Evolutionary conservation across 1,140 invertebrate species (phyloP).

Genomic region (Drosophila auraria): DNA sequence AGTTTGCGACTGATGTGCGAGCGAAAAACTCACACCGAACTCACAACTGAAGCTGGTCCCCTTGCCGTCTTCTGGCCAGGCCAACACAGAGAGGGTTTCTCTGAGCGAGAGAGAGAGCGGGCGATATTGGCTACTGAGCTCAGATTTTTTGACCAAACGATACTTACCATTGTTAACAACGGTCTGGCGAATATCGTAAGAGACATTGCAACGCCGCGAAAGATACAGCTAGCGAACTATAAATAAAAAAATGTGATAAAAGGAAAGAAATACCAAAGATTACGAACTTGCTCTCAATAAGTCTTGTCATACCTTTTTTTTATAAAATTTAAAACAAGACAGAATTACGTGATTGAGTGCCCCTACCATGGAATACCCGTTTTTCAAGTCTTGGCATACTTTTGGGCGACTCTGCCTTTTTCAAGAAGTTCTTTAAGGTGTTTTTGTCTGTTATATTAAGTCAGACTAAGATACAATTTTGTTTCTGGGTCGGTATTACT

Average conservation of each 20-base stretch:
- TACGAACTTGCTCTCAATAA: too few relatives aligned
- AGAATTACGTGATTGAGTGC: background rate
- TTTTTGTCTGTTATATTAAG: background rate
- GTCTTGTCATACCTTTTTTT: background rate
- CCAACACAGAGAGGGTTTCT: slow-evolving; percentile 22
- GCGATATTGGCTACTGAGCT: slow-evolving; percentile 16
- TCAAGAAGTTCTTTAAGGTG: background rate
- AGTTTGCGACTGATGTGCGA: slow-evolving; percentile 71
- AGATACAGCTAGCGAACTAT: background rate
- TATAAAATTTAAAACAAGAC: background rate
- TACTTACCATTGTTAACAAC: background rate
- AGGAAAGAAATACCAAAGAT: background rate
- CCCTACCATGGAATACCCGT: background rate
- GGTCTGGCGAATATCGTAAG: slow-evolving; percentile 24
- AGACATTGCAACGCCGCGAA: background rate
- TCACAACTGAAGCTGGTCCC: slow-evolving; percentile 61
- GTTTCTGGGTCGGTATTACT: too few relatives aligned
- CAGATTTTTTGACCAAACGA: slow-evolving; percentile 36
- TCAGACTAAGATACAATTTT: background rate
- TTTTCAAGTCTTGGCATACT: background rate
- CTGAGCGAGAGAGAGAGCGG: slow-evolving; percentile 15
- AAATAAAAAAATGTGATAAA: background rate
- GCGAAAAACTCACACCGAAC: slow-evolving; percentile 33
- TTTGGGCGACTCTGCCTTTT: background rate
- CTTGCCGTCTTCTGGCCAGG: slow-evolving; percentile 14